Conservation (phyloP, 2,888 invertebrate genomes). For the Watsonalla cultraria region DNA sequence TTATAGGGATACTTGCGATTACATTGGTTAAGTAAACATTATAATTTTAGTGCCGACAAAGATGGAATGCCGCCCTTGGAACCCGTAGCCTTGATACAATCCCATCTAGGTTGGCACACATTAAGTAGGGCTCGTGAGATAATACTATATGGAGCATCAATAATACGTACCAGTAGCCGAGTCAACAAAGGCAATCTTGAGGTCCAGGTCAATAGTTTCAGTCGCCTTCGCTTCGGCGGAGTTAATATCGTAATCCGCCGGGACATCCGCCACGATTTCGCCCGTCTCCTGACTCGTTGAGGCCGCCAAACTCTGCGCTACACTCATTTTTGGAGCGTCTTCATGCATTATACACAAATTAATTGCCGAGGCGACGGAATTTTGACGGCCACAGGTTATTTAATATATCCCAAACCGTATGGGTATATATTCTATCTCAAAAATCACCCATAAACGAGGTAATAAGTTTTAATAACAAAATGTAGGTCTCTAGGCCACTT, state of each 20-base stretch:
- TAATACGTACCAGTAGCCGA: conserved; percentile 77
- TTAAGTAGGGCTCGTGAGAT: background rate
- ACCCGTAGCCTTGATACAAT: conserved; percentile 1
- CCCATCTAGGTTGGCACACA: background rate
- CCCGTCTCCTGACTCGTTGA: conserved; percentile 77
- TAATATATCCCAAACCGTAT: conserved; percentile 63
- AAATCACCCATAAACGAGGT: conserved; percentile 66
- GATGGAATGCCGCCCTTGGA: background rate
- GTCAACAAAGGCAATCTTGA: conserved; percentile 81
- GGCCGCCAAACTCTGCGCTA: conserved; percentile 82
- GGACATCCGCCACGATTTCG: conserved; percentile 64
- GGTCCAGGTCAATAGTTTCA: conserved; percentile 76
- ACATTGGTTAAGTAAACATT: too few species aligned
- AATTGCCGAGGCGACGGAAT: conserved; percentile 57
- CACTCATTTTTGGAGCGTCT: conserved; percentile 83
- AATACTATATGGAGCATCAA: background rate
- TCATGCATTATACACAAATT: conserved; percentile 81
- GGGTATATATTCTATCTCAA: conserved; percentile 79
- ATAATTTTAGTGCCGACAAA: too few species aligned
- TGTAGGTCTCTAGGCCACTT: conserved; percentile 95
- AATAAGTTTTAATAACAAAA: conserved; percentile 73
- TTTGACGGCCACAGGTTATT: conserved; percentile 41
- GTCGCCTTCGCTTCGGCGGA: conserved; percentile 69
- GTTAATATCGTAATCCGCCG: conserved; percentile 64
- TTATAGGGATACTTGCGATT: too few species aligned